Conservation (phyloP, 1,140 invertebrate genomes). For the Hylaeus anthracinus region DNA sequence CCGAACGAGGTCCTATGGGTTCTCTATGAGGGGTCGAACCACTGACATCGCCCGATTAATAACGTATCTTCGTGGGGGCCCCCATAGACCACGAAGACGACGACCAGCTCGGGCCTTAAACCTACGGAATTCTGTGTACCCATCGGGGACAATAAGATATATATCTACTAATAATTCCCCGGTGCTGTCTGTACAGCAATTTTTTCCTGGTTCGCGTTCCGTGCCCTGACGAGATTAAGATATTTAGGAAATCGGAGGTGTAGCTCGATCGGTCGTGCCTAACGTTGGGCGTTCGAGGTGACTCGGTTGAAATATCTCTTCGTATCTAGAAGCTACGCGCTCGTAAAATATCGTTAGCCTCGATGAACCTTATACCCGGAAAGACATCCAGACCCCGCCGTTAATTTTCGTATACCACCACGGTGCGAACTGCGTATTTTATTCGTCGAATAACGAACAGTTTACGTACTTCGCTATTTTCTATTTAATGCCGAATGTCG, state of each 20-base stretch:
- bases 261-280: too few species aligned
- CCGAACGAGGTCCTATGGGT: conserved; percentile 65
- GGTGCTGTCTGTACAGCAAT: neutral
- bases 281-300: too few species aligned
- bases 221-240: conserved; percentile 24
- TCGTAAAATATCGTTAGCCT: too few species aligned
- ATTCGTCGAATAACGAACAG: too few species aligned
- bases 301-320: too few species aligned
- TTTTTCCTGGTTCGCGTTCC: neutral
- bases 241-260: conserved; percentile 32
- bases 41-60: conserved; percentile 71
- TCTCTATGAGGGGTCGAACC: conserved; percentile 72
- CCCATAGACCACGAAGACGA: conserved; percentile 57
- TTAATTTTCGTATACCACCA: too few species aligned
- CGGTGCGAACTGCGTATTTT: too few species aligned
- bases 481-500: neutral
- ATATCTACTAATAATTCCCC: conserved; percentile 60
- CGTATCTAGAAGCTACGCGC: too few species aligned
- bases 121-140: conserved; percentile 47
- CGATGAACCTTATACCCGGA: too few species aligned
- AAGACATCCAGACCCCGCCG: too few species aligned
- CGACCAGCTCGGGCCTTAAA: conserved; percentile 22
- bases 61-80: conserved; percentile 66
- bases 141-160: conserved; percentile 65
- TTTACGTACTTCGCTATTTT: too few species aligned